These are phyloP conservation scores for Cyclopterus lumpus DNA, from an alignment of 2,797 vertebrate species.

Conservation along the genomic window DNA sequence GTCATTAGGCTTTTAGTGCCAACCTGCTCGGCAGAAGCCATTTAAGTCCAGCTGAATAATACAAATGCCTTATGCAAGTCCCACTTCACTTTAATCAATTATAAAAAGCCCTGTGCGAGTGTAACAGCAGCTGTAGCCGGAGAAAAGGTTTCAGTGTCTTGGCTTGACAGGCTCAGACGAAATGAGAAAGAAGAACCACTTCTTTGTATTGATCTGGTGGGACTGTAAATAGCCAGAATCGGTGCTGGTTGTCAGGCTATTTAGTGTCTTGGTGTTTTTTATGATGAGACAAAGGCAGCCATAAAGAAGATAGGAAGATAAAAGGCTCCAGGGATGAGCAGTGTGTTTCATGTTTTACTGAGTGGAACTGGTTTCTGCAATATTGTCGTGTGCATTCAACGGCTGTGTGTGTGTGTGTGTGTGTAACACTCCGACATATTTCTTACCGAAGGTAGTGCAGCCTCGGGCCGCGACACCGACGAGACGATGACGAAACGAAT, in stretches of 20 bases:
- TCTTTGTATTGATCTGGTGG: constrained; percentile 69
- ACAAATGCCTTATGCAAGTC: constrained; percentile 76
- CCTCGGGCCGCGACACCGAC: constrained; percentile 94
- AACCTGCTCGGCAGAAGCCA: constrained; percentile 61
- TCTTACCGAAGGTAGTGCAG: constrained; percentile 96
- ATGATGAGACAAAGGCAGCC: constrained; percentile 51
- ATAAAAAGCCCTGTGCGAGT: constrained; percentile 68
- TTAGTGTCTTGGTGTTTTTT: constrained; percentile 53
- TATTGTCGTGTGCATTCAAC: constrained; percentile 18
- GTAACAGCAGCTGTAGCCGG: constrained; percentile 62
- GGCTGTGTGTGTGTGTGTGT: not conserved
- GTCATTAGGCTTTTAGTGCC: constrained; percentile 62
- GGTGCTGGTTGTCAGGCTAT: constrained; percentile 54
- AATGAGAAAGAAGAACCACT: constrained; percentile 61
- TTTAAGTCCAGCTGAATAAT: constrained; percentile 77
- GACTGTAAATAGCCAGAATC: constrained; percentile 71
- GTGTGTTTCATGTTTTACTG: constrained; percentile 54
- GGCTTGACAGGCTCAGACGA: constrained; percentile 62
- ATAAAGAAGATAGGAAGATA: constrained; percentile 55
- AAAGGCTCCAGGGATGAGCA: constrained; percentile 51
- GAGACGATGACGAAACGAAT: constrained; percentile 98
- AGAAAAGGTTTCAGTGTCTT: constrained; percentile 66
- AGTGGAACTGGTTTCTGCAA: constrained; percentile 26
- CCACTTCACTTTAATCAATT: constrained; percentile 78
- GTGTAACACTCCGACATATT: not conserved